Evolutionary conservation across 2,888 invertebrate genomes (phyloP).

Genomic region (Melinaea marsaeus): DNA sequence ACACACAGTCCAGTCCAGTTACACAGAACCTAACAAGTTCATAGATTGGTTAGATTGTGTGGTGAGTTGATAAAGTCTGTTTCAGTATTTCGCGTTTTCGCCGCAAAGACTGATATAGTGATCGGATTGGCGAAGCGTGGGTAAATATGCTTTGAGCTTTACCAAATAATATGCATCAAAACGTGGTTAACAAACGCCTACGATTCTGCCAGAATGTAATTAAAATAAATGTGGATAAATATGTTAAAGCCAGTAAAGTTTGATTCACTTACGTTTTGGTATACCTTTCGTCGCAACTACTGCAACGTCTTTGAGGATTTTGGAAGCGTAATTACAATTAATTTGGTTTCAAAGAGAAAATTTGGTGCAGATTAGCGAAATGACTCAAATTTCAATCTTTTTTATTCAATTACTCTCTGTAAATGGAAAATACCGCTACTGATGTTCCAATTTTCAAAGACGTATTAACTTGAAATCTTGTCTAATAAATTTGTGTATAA

Average conservation of each 20-base stretch:
- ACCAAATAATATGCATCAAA: neutral
- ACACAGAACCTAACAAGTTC: no score
- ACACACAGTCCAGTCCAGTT: no score
- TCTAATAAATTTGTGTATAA: neutral
- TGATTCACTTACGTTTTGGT: slow-evolving; percentile 19
- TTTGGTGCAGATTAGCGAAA: slow-evolving; percentile 29
- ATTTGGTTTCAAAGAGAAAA: slow-evolving; percentile 21
- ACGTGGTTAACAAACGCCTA: neutral
- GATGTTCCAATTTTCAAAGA: slow-evolving; percentile 18
- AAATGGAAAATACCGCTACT: slow-evolving; percentile 23
- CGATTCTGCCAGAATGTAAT: neutral
- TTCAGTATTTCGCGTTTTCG: neutral
- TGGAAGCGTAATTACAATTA: slow-evolving; percentile 15
- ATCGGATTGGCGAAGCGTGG: neutral
- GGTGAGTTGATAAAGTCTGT: neutral
- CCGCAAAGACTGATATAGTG: neutral
- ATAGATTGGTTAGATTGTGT: no score
- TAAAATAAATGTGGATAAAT: slow-evolving; percentile 12
- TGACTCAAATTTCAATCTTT: slow-evolving; percentile 24
- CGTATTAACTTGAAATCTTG: neutral
- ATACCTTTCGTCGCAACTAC: slow-evolving; percentile 16
- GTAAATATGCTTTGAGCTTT: neutral
- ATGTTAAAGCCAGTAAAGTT: slow-evolving; percentile 12
- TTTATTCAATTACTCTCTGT: slow-evolving; percentile 26
- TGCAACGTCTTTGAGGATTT: slow-evolving; percentile 10